Percentiles rank a stretch among this genome's conserved stretches.
Conservation (phyloP, 2,797 vertebrate species). For the Pelochelys cantorii region DNA sequence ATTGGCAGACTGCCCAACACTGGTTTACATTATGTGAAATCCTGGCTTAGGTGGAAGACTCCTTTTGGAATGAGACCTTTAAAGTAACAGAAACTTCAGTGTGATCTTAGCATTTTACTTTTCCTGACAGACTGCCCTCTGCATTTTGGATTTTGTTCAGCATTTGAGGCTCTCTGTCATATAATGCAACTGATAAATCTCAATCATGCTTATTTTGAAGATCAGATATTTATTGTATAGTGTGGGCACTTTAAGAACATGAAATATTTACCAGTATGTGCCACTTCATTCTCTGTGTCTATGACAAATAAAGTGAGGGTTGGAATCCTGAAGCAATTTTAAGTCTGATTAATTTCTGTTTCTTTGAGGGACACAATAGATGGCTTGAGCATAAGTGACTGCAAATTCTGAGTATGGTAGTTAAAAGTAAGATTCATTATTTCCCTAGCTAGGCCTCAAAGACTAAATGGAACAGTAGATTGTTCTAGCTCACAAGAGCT, state of each 20-base stretch:
- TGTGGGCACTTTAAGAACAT: background rate
- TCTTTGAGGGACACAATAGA: rapidly evolving
- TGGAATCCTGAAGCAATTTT: background rate
- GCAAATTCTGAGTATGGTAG: background rate
- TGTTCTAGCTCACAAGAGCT: rapidly evolving
- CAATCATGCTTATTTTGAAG: background rate
- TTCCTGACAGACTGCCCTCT: background rate
- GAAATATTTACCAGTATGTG: too few relatives aligned
- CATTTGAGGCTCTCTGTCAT: background rate
- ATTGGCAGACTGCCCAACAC: too few relatives aligned
- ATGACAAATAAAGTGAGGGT: background rate
- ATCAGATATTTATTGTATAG: background rate
- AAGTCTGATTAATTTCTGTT: background rate
- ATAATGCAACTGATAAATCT: background rate
- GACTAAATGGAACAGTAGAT: background rate
- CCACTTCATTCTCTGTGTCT: background rate
- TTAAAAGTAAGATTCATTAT: rapidly evolving
- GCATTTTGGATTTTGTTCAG: background rate
- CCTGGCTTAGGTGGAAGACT: background rate
- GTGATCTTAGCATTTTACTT: background rate
- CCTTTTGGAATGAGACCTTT: background rate
- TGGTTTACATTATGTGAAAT: background rate
- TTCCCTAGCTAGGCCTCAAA: rapidly evolving
- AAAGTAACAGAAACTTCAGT: background rate
- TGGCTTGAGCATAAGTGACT: background rate